Percentiles rank a stretch among this genome's conserved stretches.
Conservation (phyloP, 2,113 vertebrate genomes). For the Protobothrops flavoviridis region DNA sequence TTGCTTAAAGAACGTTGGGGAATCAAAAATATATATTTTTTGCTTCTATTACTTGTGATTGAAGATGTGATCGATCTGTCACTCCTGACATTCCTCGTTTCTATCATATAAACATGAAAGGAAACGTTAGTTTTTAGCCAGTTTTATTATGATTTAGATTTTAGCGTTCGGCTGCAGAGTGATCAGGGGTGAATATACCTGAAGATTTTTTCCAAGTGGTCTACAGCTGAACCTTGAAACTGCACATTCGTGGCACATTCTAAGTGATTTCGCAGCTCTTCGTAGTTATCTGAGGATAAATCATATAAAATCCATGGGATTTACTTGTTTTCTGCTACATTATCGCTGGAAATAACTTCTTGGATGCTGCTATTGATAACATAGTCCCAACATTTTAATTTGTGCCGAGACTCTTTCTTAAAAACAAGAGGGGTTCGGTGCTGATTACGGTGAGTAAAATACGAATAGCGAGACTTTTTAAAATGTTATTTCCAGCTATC, state of each 20-base stretch:
- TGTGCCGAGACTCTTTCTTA: not conserved
- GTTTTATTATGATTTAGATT: not conserved
- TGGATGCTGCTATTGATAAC: not conserved
- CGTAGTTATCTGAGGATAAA: not conserved
- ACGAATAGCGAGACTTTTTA: not conserved
- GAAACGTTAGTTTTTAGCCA: not conserved
- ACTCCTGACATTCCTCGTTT: not conserved
- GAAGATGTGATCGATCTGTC: not conserved
- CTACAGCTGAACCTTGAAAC: not conserved
- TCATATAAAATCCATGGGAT: not conserved
- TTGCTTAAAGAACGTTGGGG: not conserved
- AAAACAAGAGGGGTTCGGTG: not conserved
- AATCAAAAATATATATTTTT: not conserved
- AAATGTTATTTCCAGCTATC: not conserved
- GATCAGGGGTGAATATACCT: not conserved
- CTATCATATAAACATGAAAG: not conserved
- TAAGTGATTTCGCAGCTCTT: not conserved
- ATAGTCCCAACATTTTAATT: not conserved
- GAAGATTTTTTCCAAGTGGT: not conserved
- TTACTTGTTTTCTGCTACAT: not conserved
- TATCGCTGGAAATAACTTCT: not conserved
- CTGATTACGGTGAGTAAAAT: not conserved
- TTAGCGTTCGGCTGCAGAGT: not conserved
- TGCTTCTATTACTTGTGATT: not conserved
- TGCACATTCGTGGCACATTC: not conserved